Base-by-base conservation (phyloP, 1,140 invertebrate species). In the Schlechtendalia chinensis region DNA sequence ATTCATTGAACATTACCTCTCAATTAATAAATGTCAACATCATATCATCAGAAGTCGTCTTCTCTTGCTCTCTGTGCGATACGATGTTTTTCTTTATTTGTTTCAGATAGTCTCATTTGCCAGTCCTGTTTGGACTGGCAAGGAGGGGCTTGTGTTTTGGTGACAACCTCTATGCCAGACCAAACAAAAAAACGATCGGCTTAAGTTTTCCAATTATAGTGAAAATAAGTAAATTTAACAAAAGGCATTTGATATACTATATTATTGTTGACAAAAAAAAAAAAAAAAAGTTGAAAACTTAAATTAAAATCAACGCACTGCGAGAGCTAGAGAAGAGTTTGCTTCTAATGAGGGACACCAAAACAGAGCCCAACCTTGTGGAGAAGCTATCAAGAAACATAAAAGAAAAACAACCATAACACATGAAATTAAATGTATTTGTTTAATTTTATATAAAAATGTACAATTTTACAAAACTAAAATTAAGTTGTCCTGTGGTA, bases 141-240 rank as follows among this genome's bases (percentile, higher is more conserved):
- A 88, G 74, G 81, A 82, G 83, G 89, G 89, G 81, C 79, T 89
- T 89, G 88, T 89, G 90, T 91, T 91, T 91, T 91, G 90, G 90
- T 91, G 90, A 72, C 81, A 81, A 81, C 81, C 56, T 75, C 56
- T 63, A 81, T 80, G 53, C 47, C 67, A 79, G 45, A 61, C 69
- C 69, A 82, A 72, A 61, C 65, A 65, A 69, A 71, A 77, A 81
- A 67, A 59, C 65, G 81, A 81, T 63, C 71, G 56, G 81, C 67
- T 72, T 65, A 29, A 65, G 81, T 47, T 79, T 81, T 53, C 27
- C 39, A 81, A 80, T 56, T 81, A 29, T 67, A 67, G 79, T 81
- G 82, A 83, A 87, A 22, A 29, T 58, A 24, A 56, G 5, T 74
- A 24, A 74, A 54, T 74, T 54, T 50, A 10, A 69, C 6, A 19